These are phyloP conservation scores for Cydia splendana DNA, from an alignment of 1,140 invertebrate genomes.

Conservation along the genomic window DNA sequence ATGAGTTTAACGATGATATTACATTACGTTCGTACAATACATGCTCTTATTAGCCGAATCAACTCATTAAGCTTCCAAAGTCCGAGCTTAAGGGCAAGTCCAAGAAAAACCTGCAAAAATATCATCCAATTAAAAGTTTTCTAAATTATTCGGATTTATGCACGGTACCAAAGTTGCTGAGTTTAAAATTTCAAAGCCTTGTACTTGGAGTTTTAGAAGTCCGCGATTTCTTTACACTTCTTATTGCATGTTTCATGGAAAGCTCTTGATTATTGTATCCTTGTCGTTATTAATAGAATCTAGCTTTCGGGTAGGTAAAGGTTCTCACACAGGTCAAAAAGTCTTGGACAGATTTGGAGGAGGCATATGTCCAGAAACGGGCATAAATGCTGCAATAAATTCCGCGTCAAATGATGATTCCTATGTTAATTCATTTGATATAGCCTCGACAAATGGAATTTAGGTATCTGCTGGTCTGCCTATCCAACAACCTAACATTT, in stretches of 20 bases:
- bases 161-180: not conserved
- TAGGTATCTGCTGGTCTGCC: no score
- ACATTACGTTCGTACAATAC: not conserved
- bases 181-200: constrained; percentile 5
- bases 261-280: not conserved
- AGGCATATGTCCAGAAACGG: no score
- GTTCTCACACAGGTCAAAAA: no score
- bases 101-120: not conserved
- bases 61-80: not conserved
- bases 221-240: constrained; percentile 1
- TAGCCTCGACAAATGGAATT: no score
- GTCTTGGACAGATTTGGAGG: no score
- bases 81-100: not conserved
- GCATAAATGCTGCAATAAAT: no score
- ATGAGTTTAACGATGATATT: no score
- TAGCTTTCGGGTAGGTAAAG: not conserved
- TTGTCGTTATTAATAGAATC: not conserved
- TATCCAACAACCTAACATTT: no score
- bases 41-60: not conserved
- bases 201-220: not conserved
- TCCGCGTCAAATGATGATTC: no score
- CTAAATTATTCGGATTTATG: constrained; percentile 9
- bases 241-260: not conserved
- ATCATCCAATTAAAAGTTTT: constrained; percentile 9
- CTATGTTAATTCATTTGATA: no score